Evolutionary conservation across 2,797 vertebrate genomes (phyloP), one percentile per base, ranked within the genome.

Genomic region (Mergus octosetaceus): DNA sequence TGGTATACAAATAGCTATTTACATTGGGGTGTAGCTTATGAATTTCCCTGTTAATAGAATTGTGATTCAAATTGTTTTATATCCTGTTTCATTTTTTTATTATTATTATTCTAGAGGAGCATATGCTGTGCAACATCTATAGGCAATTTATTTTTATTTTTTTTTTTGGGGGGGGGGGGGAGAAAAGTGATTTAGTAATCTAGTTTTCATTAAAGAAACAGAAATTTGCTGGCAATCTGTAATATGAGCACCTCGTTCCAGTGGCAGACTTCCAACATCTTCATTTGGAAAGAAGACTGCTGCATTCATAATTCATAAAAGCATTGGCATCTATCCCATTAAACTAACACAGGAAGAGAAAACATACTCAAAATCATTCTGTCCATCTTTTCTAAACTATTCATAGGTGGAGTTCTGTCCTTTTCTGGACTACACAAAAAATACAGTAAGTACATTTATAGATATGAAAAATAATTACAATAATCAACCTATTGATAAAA

Each of bases 281-380:
- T 97, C 97, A 96, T 97, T 97, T 97, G 95, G 95, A 96, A 96
- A 95, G 93, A 92, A 96, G 94, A 89, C 94, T 94, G 86, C 93
- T 94, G 93, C 96, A 97, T 97, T 97, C 95, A 95, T 97, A 97
- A 97, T 97, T 98, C 93, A 97, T 96, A 95, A 97, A 97, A 97
- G 89, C 81, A 64, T 78, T 97, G 97, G 97, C 97, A 93, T 91
- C 68, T 81, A 62, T 94, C 97, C 97, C 77, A 81, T 91, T 95
- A 96, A 97, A 87, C 69, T 92, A 96, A 90, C 90, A 86, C 70
- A 89, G 96, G 91, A 96, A 97, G 94, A 94, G 65, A 95, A 96
- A 97, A 96, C 76, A 77, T 24, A 89, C 84, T 91, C 61, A 94
- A 81, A 97, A 95, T 38, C 69, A 90, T 45, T 60, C 47, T 88